phyloP scores from a whole-genome alignment of 2,797 vertebrate species.

The Morus bassanus region DNA sequence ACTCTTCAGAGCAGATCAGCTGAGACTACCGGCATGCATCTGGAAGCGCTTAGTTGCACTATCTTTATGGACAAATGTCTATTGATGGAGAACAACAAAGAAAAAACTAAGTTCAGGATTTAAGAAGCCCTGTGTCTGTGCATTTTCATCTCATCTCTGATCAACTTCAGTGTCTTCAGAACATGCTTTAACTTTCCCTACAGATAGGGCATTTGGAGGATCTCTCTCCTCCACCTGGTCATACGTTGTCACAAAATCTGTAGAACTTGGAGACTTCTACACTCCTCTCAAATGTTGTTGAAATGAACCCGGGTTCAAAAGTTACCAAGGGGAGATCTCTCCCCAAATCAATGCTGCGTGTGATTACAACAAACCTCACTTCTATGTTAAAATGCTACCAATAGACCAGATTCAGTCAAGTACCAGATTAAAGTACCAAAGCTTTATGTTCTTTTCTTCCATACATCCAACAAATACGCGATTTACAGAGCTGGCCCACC shows the following conservation, averaged over 20 bases:
- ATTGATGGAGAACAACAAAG: background rate
- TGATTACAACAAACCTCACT: background rate
- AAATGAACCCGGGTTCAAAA: background rate
- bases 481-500: background rate
- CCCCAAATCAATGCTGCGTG: background rate
- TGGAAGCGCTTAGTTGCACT: background rate
- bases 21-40: background rate
- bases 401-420: background rate
- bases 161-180: background rate
- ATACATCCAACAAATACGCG: background rate
- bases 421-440: background rate
- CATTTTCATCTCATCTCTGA: background rate
- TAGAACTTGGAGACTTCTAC: background rate
- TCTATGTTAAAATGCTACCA: background rate
- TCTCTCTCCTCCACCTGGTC: background rate
- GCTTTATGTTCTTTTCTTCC: background rate
- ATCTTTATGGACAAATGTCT: background rate
- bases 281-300: background rate
- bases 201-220: background rate
- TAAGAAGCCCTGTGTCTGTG: background rate
- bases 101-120: background rate
- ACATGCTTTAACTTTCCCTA: background rate
- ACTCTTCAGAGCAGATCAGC: background rate
- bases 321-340: background rate
- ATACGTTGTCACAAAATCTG: background rate